Base-by-base conservation (phyloP, 2,888 invertebrate genomes). In the Byasa hedistus region DNA sequence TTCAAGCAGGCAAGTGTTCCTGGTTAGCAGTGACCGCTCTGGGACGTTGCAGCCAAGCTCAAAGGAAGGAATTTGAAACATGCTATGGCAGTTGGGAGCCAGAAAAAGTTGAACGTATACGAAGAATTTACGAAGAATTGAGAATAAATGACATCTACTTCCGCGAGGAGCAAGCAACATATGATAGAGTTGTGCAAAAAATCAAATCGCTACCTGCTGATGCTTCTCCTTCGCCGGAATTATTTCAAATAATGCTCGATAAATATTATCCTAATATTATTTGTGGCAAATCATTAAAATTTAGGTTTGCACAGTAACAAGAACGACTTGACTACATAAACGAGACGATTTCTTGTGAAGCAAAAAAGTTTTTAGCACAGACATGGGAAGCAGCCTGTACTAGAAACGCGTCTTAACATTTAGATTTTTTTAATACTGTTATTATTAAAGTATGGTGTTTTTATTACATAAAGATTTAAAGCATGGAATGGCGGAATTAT, bases 1-100 rank as follows among this genome's bases (percentile, higher is more conserved):
- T 99, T 73, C 93, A 95, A 80, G 97, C 98, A 78, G 97, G 97
- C 55, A 99, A 98, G 86, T 98, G 98, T 84, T 94, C 97, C 0
- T 99, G 98, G 99, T 87, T 98, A 61, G 94, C 96, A 1, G 96
- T 98, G 1, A 95, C 95, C 17, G 97, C 96, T 52, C 91, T 98
- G 72, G 94, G 96, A 83, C 92, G 94, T 59, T 95, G 95, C n/a
- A 94, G 91, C 64, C 87, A 93, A 0, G 87, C 92, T 7, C 96
- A 97, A 76, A 92, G 92, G 66, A 67, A 71, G 12, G 78, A 83
- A 39, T 78, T 79, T 61, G 85, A 93, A 73, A 93, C 95, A 70
- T 94, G 95, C 83, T 97, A 97, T 79, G 96, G 96, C 0, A 82
- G 82, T 66, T 83, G 91, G 64, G 94, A 96, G 68, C 61, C 54